Evolutionary conservation across 2,888 invertebrate species (phyloP), one percentile per base, ranked within the genome.

Genomic region (Octonoba sinensis): DNA sequence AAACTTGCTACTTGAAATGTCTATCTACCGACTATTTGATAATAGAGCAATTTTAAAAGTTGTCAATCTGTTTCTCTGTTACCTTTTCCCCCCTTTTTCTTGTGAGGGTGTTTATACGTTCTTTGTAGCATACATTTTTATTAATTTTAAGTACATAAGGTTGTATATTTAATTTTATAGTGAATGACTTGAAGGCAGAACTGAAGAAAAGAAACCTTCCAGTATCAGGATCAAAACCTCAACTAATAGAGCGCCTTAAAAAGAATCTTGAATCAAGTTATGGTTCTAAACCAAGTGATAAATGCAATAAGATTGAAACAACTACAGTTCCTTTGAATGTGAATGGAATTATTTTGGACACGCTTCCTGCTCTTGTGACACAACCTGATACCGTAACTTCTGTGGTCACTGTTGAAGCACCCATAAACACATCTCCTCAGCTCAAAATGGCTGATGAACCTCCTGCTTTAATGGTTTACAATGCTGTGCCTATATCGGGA

Each of bases 221-320:
- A 6, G 98, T 99, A 0, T 97, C 97, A 15, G 98, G 98, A 0
- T 94, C 97, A 0, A 99, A 99, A 88, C 96, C 97, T 12, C 96
- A 97, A 88, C 90, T 99, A 57, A 94, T 99, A 78, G 97, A 98
- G 88, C 92, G 98, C 57, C 90, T 98, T 76, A 94, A 94, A 85
- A 94, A 90, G 6, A 90, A 87, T 86, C 87, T 89, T 36, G 89
- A 89, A 69, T 47, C 57, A 27, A 57, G 24, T 24, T 71, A 56
- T 24, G 60, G 27, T 18, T 69, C 27, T 47, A 71, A 56, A 12
- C 18, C 27, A 64, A 24, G 60, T 57, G 44, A 67, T 24, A 44
- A 75, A 69, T 72, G 70, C 56, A 75, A 57, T 74, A 49, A 59
- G 54, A 36, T 56, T 16, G 65, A 73, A 62, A 60, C 82, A 76